These are phyloP conservation scores for Corapipo altera DNA, from an alignment of 2,113 vertebrate species.

Conservation along the genomic window DNA sequence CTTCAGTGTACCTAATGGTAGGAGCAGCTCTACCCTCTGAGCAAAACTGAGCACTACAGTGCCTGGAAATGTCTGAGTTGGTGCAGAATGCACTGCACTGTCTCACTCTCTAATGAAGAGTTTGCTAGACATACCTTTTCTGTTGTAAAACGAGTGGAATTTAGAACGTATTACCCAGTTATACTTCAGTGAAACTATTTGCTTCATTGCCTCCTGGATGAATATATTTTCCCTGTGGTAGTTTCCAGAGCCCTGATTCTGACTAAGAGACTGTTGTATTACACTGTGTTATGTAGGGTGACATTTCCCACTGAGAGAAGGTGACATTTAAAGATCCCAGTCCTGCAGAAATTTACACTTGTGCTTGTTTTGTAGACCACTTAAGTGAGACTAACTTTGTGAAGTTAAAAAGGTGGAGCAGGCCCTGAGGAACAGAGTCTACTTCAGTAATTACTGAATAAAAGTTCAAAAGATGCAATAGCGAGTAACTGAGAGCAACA, in stretches of 20 bases:
- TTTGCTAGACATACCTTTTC: not conserved
- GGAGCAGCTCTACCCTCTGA: not conserved
- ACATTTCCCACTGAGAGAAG: not conserved
- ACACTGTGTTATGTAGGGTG: not conserved
- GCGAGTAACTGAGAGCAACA: not conserved
- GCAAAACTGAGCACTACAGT: not conserved
- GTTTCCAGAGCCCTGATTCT: conserved; percentile 37
- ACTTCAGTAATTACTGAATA: not conserved
- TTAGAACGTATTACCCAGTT: not conserved
- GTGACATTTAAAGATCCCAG: conserved; percentile 17
- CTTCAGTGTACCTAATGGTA: not conserved
- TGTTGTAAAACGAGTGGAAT: not conserved
- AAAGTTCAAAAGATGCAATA: not conserved
- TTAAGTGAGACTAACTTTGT: conserved; percentile 1
- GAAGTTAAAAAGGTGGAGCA: not conserved
- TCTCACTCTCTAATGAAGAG: not conserved
- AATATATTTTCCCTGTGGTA: conserved; percentile 9
- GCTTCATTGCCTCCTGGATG: conserved; percentile 5
- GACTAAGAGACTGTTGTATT: conserved; percentile 2
- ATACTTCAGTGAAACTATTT: not conserved
- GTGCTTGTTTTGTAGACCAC: not conserved
- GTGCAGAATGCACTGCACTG: not conserved
- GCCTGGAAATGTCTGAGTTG: not conserved
- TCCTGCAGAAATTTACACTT: conserved; percentile 11
- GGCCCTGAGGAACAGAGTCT: not conserved